Base-by-base conservation (phyloP, 2,888 invertebrate genomes). In the Poecilobothrus nobilitatus region DNA sequence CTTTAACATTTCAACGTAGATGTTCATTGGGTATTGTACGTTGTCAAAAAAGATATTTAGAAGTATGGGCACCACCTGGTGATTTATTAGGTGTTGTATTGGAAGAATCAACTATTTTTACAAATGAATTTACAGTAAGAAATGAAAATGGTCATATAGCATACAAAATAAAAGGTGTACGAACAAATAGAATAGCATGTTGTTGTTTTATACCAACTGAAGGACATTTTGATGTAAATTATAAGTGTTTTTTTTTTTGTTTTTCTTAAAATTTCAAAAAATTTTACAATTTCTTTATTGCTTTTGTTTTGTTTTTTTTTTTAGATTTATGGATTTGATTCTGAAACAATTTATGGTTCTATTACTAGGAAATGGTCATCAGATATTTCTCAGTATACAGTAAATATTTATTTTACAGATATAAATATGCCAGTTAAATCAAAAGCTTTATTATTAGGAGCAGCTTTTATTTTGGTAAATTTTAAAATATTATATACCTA, bases 381-480 rank as follows among this genome's bases (percentile, higher is more conserved):
- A 68, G 83, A 86, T 41, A 83, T 88, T 70, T 86, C 87, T 44
- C 88, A 87, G 75, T 91, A 94, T 76, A 88, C 88, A 67, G 87
- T 94, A 70, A 88, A 89, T 67, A 82, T 95, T 63, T 87, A 88
- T 66, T 91, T 92, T 76, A 92, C 94, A 0, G 84, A 87, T 72
- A 76, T 83, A 0, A 88, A 90, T 66, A 84, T 89, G 22, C 89
- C 91, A 75, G 87, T 89, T 1, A 89, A 87, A 74, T 86, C 91
- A 68, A 94, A 95, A 77, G 92, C 93, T 0, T 81, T 92, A 4
- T 83, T 95, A 68, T 78, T 95, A 34, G 95, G 91, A 7, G 89
- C 92, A 66, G 87, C 90, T 0, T 94, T 95, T 82, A 84, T 95
- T 70, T 82, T 95, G 87, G 95, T 94, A 85, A 84, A 81, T 78